Percentiles rank a stretch among this genome's conserved stretches.
phyloP scores from a whole-genome alignment of 2,888 invertebrate genomes.

The Penaeus monodon region DNA sequence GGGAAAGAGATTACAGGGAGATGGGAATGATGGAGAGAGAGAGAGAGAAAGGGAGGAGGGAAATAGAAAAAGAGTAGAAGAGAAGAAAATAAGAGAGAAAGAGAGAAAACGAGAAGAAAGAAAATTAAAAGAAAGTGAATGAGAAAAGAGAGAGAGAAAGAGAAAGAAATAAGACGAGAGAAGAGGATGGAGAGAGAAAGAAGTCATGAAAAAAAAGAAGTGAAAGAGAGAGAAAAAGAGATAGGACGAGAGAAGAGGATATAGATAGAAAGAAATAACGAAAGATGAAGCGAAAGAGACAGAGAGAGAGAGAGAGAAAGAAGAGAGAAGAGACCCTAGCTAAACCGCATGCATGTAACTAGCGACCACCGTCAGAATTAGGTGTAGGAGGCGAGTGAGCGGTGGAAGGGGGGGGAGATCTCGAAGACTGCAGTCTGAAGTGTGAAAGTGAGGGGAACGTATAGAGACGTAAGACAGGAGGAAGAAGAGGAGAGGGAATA shows the following conservation, averaged over 20 bases:
- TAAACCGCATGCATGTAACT: no score
- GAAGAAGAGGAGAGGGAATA: neutral
- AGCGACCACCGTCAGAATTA: no score
- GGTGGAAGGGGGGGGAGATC: no score
- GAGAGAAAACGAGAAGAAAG: no score
- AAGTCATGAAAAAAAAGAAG: neutral
- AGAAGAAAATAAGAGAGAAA: neutral
- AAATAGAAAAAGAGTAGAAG: neutral
- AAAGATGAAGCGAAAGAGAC: neutral
- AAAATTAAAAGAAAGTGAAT: neutral
- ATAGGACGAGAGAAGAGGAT: no score
- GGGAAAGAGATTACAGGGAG: no score
- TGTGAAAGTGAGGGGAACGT: no score
- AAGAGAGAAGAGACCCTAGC: neutral
- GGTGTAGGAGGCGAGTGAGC: no score
- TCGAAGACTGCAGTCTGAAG: no score
- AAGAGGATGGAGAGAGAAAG: neutral
- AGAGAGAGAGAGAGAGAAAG: constrained; percentile 16
- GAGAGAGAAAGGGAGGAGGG: neutral
- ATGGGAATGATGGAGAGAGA: constrained; percentile 20
- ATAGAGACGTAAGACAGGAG: neutral
- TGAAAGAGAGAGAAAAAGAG: neutral
- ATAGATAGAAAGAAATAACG: neutral
- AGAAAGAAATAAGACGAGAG: neutral
- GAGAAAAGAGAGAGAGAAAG: neutral